Conservation (phyloP, 2,113 vertebrate species). For the Xenus cinereus region DNA sequence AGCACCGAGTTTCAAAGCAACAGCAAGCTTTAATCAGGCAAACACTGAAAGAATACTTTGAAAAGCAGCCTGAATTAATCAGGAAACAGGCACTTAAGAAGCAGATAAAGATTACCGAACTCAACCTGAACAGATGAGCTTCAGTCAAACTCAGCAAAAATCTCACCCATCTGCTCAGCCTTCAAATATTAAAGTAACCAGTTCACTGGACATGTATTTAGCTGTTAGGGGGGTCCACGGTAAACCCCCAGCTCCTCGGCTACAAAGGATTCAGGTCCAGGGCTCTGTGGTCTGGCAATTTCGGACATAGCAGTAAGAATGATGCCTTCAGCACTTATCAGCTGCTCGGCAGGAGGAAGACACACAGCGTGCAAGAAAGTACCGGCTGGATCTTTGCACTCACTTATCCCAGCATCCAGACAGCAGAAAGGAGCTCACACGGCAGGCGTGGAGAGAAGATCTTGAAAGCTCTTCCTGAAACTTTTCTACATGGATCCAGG, state of each 20-base stretch:
- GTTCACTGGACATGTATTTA: background rate
- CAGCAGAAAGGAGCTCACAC: background rate
- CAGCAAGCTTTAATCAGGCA: background rate
- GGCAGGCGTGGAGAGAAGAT: background rate
- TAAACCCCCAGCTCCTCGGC: background rate
- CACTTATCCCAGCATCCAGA: background rate
- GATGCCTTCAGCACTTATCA: background rate
- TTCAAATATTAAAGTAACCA: background rate
- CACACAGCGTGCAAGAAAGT: background rate
- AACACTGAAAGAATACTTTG: background rate
- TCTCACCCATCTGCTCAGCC: background rate
- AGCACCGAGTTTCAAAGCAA: background rate
- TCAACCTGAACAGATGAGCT: background rate
- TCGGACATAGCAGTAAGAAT: background rate
- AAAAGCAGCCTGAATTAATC: background rate
- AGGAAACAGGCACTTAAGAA: background rate
- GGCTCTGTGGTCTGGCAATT: background rate
- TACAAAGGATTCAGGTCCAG: background rate
- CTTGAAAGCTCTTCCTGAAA: background rate
- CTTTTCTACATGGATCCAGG: background rate
- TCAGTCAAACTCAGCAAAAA: background rate
- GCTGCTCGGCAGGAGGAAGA: background rate
- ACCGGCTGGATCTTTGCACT: background rate
- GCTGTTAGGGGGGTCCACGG: fast-evolving
- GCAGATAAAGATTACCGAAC: background rate